Evolutionary conservation across 2,113 vertebrate genomes (phyloP), one percentile per base, ranked within the genome.

Genomic region (Chlorocebus sabaeus): DNA sequence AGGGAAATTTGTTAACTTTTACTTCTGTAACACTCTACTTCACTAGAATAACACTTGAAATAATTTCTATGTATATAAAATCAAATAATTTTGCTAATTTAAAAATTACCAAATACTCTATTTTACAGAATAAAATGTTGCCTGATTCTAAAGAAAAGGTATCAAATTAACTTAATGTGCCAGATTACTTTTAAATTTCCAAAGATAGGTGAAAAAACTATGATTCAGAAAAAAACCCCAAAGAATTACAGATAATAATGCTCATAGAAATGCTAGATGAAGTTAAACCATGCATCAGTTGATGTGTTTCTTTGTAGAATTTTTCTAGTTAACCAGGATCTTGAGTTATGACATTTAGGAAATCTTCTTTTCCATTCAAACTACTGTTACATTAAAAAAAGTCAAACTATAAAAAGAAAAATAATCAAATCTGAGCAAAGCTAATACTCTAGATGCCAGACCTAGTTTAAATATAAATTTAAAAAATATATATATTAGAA

Each of bases 321-420:
- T 52, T 82, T 20, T 89, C n/a, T 70, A 90, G n/a, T 79, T 90
- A 91, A 40, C 23, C 80, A 80, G 45, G 27, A 96, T 93, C 27
- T 25, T 75, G 8, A 83, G 23, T 48, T 88, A 48, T 17, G 23
- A 55, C 1, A 90, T 61, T 88, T 38, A 88, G 50, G 7, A 95
- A 88, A 84, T 67, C 4, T 52, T 82, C 4, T 59, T 95, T 81
- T 18, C 14, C 45, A 87, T 95, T 94, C 25, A 88, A 93, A 93
- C 8, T 68, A 89, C 10, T 52, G 67, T 2, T 81, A 88, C 8
- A 89, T 40, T 59, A 92, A 87, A 83, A 97, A 64, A 93, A 95
- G 55, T 93, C 72, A 88, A 96, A 76, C 18, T 61, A 86, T 55
- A 75, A 93, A 92, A 78, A 92, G 40, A 32, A 83, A 89, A 92